Evolutionary conservation across 1,140 invertebrate species (phyloP), one percentile per base, ranked within the genome.

Genomic region (Chymomyza costata): DNA sequence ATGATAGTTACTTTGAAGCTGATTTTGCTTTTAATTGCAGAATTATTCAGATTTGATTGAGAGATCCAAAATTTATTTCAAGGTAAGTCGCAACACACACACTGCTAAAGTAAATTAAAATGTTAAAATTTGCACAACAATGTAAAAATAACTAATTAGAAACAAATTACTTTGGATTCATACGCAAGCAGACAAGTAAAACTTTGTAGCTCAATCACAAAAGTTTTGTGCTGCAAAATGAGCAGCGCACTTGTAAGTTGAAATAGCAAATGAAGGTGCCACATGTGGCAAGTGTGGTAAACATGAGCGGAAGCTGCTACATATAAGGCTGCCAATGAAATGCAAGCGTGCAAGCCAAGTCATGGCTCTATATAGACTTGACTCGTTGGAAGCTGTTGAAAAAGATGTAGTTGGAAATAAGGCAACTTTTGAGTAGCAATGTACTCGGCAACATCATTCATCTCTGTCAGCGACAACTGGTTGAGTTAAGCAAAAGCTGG

Each of bases 121-220:
- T n/a, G n/a, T n/a, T n/a, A n/a, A n/a, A n/a, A n/a, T n/a, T n/a
- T n/a, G n/a, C 46, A 46, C 46, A 59, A 71, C 73, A 78, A 78
- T 78, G 71, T 80, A 73, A 66, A 78, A 53, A 8, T 57, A 78
- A 78, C 71, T 78, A 78, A 78, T 78, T 78, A 78, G 54, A 70
- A 78, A 78, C 71, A 78, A 78, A 78, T 78, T 78, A 78, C 71
- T 66, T 61, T 62, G 70, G 70, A 78, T 76, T 69, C 70, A 76
- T 57, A 65, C 70, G 69, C 65, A 78, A 60, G 59, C 64, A 59
- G 43, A 52, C 11, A 32, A 1, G 6, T n/a, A n/a, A 39, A 40
- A 50, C 65, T 73, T 74, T 59, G 57, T 51, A 47, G 71, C 71
- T 78, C 71, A 78, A 78, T 78, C 71, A 80, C 47, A 60, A 78